Percentiles rank a stretch among this genome's conserved stretches.
Conservation (phyloP, 2,888 invertebrate species). For the Plebejus argus region DNA sequence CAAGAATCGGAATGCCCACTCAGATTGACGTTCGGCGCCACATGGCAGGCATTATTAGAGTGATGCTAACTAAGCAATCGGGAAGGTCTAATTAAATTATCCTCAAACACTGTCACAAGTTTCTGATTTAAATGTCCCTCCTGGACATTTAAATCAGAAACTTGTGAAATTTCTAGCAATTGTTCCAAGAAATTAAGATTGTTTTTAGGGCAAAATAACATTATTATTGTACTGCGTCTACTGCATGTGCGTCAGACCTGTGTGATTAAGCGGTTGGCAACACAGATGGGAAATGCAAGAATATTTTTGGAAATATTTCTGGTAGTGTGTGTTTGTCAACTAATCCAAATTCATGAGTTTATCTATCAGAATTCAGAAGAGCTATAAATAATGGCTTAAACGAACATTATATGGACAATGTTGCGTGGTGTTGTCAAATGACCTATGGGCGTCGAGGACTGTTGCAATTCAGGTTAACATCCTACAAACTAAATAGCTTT, state of each 20-base stretch:
- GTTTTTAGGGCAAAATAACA: background rate
- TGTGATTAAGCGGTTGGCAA: background rate
- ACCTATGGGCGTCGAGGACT: background rate
- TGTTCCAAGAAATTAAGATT: background rate
- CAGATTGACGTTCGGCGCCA: background rate
- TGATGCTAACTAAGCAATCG: background rate
- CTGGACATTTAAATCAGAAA: background rate
- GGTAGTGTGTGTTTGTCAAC: background rate
- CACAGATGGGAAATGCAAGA: background rate
- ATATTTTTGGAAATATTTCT: too few species aligned
- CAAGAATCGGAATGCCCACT: background rate
- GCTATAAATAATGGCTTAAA: background rate
- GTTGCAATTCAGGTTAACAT: conserved; percentile 11
- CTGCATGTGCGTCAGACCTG: too few species aligned
- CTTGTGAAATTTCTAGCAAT: background rate
- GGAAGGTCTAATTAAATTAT: background rate
- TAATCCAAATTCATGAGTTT: background rate
- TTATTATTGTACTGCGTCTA: background rate
- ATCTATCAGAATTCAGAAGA: background rate
- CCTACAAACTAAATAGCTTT: conserved; percentile 4
- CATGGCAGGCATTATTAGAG: background rate
- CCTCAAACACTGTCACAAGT: too few species aligned
- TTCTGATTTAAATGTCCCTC: too few species aligned
- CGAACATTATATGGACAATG: background rate
- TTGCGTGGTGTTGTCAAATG: background rate